phyloP scores from a whole-genome alignment of 2,888 invertebrate genomes.

The Drosophila anomalata region DNA sequence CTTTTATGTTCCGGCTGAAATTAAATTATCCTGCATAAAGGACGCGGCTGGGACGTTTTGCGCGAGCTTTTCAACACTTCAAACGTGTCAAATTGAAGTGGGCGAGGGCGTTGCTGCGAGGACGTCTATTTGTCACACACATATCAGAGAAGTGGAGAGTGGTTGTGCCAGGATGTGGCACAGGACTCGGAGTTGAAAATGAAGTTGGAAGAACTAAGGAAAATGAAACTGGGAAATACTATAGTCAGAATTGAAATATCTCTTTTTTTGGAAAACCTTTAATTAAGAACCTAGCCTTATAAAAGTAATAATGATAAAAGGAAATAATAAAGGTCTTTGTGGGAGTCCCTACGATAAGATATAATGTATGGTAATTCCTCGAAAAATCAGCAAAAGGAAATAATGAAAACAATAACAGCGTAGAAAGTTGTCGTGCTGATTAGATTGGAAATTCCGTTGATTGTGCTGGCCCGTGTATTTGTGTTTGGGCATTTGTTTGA shows the following conservation, averaged over 20 bases:
- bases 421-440: slow-evolving; percentile 51
- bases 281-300: slow-evolving; percentile 3
- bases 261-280: slow-evolving; percentile 1
- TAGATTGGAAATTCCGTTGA: slow-evolving; percentile 57
- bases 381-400: slow-evolving; percentile 20
- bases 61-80: slow-evolving; percentile 53
- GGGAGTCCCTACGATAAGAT: slow-evolving; percentile 25
- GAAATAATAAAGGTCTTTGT: slow-evolving; percentile 26
- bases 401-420: slow-evolving; percentile 30
- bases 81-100: slow-evolving; percentile 54
- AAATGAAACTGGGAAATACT: not conserved
- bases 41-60: slow-evolving; percentile 29
- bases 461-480: slow-evolving; percentile 21
- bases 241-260: no score
- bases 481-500: slow-evolving; percentile 9
- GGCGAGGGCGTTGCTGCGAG: slow-evolving; percentile 36
- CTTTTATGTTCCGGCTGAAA: slow-evolving; percentile 35
- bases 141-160: not conserved
- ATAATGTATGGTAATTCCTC: slow-evolving; percentile 25
- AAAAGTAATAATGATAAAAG: slow-evolving; percentile 25
- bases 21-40: slow-evolving; percentile 37
- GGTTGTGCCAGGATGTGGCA: not conserved
- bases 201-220: not conserved
- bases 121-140: slow-evolving; percentile 43
- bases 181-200: not conserved